Evolutionary conservation across 1,140 invertebrate genomes (phyloP).

Genomic region (Bursaphelenchus mucronatus): DNA sequence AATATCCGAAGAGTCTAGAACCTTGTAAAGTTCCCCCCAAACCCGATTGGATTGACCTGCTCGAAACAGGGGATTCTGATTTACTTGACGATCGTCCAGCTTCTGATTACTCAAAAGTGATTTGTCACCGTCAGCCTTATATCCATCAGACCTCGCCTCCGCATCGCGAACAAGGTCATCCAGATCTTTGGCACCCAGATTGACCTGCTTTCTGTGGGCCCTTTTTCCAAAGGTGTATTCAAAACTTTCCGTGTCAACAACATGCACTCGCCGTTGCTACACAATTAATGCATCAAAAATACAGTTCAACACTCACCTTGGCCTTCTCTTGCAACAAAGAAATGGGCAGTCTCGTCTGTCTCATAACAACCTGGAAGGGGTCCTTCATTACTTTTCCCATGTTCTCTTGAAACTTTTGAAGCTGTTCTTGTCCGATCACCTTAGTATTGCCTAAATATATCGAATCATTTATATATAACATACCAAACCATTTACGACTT

Average conservation of each 20-base stretch:
- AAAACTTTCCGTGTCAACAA: conserved; percentile 90
- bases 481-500: conserved; percentile 91
- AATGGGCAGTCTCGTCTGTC: conserved; percentile 85
- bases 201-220: conserved; percentile 82
- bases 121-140: conserved; percentile 74
- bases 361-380: conserved; percentile 96
- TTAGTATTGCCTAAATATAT: conserved; percentile 65
- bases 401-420: conserved; percentile 95
- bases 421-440: conserved; percentile 79
- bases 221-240: conserved; percentile 90
- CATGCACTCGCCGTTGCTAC: conserved; percentile 77
- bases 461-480: conserved; percentile 11
- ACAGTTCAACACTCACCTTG: conserved; percentile 64
- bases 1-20: conserved; percentile 95
- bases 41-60: conserved; percentile 89
- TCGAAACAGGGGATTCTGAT: conserved; percentile 64
- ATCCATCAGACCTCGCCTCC: conserved; percentile 68
- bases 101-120: conserved; percentile 69
- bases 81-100: conserved; percentile 56
- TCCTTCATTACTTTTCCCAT: conserved; percentile 86
- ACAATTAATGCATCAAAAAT: conserved; percentile 33
- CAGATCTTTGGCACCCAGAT: conserved; percentile 69
- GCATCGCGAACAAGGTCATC: conserved; percentile 70
- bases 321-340: conserved; percentile 87
- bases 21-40: conserved; percentile 98